Conservation (phyloP, 2,113 vertebrate genomes). For the Pluvianellus socialis region DNA sequence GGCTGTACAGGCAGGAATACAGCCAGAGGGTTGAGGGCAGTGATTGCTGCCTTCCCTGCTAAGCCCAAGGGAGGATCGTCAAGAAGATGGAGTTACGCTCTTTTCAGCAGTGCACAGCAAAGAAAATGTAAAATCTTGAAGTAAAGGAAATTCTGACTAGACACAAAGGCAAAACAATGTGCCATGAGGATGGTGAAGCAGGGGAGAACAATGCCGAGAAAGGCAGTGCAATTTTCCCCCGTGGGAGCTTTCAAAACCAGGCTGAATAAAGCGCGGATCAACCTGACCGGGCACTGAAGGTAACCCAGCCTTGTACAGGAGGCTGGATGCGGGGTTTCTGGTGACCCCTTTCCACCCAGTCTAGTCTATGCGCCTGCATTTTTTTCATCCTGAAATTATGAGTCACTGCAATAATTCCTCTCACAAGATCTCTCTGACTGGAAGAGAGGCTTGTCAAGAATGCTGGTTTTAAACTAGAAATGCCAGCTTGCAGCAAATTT, state of each 20-base stretch:
- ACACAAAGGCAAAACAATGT: neutral
- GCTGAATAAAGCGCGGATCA: neutral
- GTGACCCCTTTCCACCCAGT: neutral
- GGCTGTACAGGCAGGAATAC: neutral
- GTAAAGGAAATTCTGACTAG: neutral
- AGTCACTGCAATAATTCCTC: neutral
- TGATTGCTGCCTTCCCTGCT: neutral
- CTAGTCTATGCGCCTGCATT: neutral
- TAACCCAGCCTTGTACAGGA: neutral
- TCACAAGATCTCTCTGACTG: neutral
- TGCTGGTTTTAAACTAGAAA: neutral
- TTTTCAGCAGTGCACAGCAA: neutral
- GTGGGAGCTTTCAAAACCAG: neutral
- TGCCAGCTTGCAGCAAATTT: neutral
- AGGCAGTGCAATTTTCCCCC: neutral
- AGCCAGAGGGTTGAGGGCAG: neutral
- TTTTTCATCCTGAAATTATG: neutral
- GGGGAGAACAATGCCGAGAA: neutral
- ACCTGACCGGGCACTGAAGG: neutral
- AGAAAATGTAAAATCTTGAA: neutral
- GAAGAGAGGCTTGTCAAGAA: neutral
- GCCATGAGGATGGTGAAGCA: neutral
- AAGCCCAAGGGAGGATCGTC: neutral
- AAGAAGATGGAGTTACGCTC: neutral
- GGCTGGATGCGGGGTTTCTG: neutral